A percentile compares a stretch with the other conserved stretches of the same genome.
phyloP scores from a whole-genome alignment of 2,888 invertebrate species.

The Helicoverpa assulta region DNA sequence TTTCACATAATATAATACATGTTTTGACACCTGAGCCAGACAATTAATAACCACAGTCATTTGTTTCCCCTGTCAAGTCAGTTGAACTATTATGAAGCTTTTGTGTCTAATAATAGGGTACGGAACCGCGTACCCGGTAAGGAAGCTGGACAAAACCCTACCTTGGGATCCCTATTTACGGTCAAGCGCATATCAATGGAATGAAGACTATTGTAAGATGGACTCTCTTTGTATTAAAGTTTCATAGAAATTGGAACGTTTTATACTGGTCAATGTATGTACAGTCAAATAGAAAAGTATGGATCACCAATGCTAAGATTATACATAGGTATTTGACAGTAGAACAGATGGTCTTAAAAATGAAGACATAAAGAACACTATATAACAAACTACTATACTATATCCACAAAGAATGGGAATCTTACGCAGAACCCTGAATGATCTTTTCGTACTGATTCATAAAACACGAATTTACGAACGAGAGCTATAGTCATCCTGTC shows the following conservation, averaged over 20 bases:
- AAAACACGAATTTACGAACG: not conserved
- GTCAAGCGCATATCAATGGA: constrained; percentile 1
- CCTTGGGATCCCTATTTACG: not conserved
- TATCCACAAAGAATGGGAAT: not conserved
- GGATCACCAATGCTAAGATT: too few species aligned
- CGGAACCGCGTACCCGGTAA: constrained; percentile 26
- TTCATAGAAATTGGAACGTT: not conserved
- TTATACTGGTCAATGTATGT: not conserved
- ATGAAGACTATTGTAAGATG: not conserved
- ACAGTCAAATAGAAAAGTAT: too few species aligned
- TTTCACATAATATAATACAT: constrained; percentile 34
- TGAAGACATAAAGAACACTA: too few species aligned
- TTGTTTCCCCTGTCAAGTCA: constrained; percentile 25
- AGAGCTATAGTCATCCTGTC: constrained; percentile 5
- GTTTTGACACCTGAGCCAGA: constrained; percentile 37
- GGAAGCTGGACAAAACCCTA: not conserved
- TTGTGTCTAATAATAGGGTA: constrained; percentile 29
- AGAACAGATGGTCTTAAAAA: too few species aligned
- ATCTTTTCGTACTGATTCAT: too few species aligned
- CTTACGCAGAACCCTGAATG: not conserved
- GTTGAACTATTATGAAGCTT: constrained; percentile 33
- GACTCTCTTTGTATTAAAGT: not conserved
- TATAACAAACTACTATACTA: too few species aligned
- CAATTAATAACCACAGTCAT: constrained; percentile 37
- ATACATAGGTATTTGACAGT: too few species aligned